Evolutionary conservation across 2,113 vertebrate genomes (phyloP).

Genomic region (Charina bottae): DNA sequence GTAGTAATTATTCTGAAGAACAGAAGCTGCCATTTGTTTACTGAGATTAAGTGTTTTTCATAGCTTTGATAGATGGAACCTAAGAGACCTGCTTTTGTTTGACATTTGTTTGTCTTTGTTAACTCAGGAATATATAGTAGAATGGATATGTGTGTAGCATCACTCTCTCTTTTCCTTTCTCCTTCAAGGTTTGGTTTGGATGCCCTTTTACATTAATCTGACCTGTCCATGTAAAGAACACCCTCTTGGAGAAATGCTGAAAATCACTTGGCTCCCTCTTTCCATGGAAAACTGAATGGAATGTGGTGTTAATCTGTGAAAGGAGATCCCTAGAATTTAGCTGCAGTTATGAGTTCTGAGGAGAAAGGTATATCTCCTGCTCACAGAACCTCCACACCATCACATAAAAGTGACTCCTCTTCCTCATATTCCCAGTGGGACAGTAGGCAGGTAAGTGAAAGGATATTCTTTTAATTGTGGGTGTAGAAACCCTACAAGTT

Average conservation of each 20-base stretch:
- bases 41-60: neutral
- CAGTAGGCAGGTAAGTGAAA: constrained; percentile 88
- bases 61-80: neutral
- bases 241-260: constrained; percentile 67
- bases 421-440: constrained; percentile 92
- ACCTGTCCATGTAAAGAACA: constrained; percentile 32
- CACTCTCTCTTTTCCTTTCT: constrained; percentile 14
- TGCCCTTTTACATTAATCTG: constrained; percentile 35
- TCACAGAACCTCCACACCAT: constrained; percentile 89
- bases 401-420: constrained; percentile 93
- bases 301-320: constrained; percentile 66
- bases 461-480: neutral
- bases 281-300: constrained; percentile 61
- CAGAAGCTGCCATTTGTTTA: neutral
- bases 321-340: constrained; percentile 66
- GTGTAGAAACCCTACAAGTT: neutral
- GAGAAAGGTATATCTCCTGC: constrained; percentile 85
- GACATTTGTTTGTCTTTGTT: neutral
- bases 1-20: neutral
- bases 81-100: neutral
- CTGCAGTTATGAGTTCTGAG: constrained; percentile 90
- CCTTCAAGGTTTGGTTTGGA: constrained; percentile 52
- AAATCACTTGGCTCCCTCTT: constrained; percentile 40
- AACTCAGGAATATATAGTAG: neutral
- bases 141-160: neutral